Conservation (phyloP, 2,888 invertebrate species). For the Diaphora mendica region DNA sequence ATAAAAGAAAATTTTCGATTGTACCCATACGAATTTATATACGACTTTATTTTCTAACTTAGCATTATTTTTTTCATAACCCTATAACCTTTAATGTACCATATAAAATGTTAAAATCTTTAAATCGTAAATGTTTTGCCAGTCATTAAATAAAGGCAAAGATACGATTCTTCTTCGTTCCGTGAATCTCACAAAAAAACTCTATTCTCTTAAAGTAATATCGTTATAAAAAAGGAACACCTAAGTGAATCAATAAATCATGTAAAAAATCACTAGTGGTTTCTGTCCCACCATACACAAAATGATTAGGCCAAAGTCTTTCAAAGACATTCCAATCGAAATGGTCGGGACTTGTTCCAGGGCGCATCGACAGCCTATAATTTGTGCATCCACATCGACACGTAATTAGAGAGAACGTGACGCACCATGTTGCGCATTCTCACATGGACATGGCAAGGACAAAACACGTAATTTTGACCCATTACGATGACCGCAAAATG, state of each 20-base stretch:
- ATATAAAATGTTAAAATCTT: slow-evolving; percentile 33
- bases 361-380: slow-evolving; percentile 74
- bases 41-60: neutral
- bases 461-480: slow-evolving; percentile 81
- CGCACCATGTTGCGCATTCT: slow-evolving; percentile 79
- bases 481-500: slow-evolving; percentile 82
- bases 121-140: slow-evolving; percentile 43
- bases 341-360: slow-evolving; percentile 62
- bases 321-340: slow-evolving; percentile 63
- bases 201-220: slow-evolving; percentile 38
- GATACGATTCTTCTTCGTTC: slow-evolving; percentile 32
- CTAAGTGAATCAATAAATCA: slow-evolving; percentile 55
- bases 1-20: too few relatives aligned
- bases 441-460: slow-evolving; percentile 78
- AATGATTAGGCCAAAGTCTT: slow-evolving; percentile 65
- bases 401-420: slow-evolving; percentile 81
- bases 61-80: neutral
- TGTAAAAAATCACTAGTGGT: slow-evolving; percentile 48
- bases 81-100: slow-evolving; percentile 1
- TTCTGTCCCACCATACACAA: slow-evolving; percentile 45
- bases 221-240: slow-evolving; percentile 40
- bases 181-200: slow-evolving; percentile 33
- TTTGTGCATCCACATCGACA: slow-evolving; percentile 80
- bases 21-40: neutral
- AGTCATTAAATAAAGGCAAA: slow-evolving; percentile 51